Conservation (phyloP, 2,113 vertebrate species). For the Hippolais icterina region DNA sequence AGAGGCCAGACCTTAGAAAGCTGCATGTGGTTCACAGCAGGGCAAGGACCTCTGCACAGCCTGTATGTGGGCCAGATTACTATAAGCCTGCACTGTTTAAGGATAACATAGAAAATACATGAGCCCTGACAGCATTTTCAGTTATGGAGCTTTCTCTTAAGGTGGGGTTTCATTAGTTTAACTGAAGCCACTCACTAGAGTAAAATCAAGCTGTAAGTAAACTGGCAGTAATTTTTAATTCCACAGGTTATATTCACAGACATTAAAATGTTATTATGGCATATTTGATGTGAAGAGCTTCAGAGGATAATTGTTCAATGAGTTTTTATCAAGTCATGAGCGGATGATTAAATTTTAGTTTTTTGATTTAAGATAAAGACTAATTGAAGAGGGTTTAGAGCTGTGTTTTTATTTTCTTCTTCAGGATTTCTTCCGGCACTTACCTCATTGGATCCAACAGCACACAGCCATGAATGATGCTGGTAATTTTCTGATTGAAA, state of each 20-base stretch:
- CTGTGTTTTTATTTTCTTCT: not conserved
- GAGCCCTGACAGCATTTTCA: not conserved
- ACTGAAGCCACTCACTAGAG: not conserved
- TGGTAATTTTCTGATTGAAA: conserved; percentile 97
- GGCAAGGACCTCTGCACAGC: not conserved
- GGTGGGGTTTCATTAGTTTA: not conserved
- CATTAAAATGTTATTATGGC: not conserved
- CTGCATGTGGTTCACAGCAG: not conserved
- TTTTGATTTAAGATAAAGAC: not conserved
- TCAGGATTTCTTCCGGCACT: conserved; percentile 78
- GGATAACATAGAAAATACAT: not conserved
- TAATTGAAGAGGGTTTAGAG: not conserved
- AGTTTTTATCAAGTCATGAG: not conserved
- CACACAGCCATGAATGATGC: conserved; percentile 97
- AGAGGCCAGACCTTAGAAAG: not conserved
- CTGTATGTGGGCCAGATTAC: not conserved
- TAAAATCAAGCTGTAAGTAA: not conserved
- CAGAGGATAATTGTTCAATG: not conserved
- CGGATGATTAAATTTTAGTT: not conserved
- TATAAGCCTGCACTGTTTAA: not conserved
- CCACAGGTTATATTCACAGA: not conserved
- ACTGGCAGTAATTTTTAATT: not conserved
- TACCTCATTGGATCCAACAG: conserved; percentile 89
- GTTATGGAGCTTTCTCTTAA: not conserved
- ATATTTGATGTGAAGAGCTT: not conserved